phyloP scores from a whole-genome alignment of 2,797 vertebrate genomes.

The Peromyscus eremicus region DNA sequence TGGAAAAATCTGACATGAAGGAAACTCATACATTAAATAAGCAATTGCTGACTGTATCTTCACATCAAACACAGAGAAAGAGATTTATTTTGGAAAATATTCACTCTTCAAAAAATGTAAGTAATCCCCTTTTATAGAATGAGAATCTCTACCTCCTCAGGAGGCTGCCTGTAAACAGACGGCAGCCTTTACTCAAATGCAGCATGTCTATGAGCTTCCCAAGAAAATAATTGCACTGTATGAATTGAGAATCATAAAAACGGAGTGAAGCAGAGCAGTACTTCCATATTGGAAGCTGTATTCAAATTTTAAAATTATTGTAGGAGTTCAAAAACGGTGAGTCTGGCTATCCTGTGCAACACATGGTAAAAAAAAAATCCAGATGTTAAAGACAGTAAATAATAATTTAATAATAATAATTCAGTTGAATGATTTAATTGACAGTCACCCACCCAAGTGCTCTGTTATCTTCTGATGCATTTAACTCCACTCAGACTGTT shows the following conservation, averaged over 20 bases:
- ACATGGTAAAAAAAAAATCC: not conserved
- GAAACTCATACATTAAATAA: not conserved
- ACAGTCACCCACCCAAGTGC: not conserved
- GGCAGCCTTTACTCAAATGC: not conserved
- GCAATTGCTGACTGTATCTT: not conserved
- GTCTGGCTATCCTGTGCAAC: not conserved
- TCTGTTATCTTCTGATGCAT: not conserved
- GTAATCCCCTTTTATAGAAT: not conserved
- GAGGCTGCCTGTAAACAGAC: not conserved
- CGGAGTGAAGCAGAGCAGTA: not conserved
- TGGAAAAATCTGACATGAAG: not conserved
- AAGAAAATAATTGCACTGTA: not conserved
- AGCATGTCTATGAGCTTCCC: not conserved
- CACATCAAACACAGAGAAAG: not conserved
- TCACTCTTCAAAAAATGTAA: not conserved
- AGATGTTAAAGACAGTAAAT: not conserved
- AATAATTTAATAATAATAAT: too few relatives aligned
- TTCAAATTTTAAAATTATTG: not conserved
- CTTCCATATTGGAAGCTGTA: not conserved
- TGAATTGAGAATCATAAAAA: not conserved
- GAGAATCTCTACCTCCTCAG: not conserved
- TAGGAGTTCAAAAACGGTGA: not conserved
- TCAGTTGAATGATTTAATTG: not conserved
- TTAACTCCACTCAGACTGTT: not conserved
- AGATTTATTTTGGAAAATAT: not conserved